Evolutionary conservation across 2,888 invertebrate species (phyloP).

Genomic region (Macaria notata): DNA sequence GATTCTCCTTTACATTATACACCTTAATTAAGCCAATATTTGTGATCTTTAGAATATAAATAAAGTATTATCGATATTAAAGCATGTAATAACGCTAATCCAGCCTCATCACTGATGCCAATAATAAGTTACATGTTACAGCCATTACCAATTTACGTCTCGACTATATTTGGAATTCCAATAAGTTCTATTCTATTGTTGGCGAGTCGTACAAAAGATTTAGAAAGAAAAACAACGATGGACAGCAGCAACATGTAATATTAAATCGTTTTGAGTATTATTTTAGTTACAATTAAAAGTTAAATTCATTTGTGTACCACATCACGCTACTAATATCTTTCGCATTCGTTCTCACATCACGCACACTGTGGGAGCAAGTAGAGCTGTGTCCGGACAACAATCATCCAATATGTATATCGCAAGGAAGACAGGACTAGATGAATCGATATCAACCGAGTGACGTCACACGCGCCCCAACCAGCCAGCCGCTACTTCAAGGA

Average conservation of each 20-base stretch:
- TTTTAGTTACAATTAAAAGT: constrained; percentile 11
- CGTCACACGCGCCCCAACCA: too few relatives aligned
- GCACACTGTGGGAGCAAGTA: constrained; percentile 28
- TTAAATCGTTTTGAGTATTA: constrained; percentile 30
- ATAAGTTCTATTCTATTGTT: too few relatives aligned
- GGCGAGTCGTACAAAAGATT: too few relatives aligned
- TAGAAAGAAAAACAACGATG: too few relatives aligned
- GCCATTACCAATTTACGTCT: constrained; percentile 13
- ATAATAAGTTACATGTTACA: constrained; percentile 25
- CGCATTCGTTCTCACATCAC: constrained; percentile 26
- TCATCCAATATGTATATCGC: constrained; percentile 38
- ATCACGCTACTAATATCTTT: constrained; percentile 24
- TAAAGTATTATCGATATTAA: constrained; percentile 43
- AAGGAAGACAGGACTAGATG: constrained; percentile 72
- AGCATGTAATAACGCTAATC: constrained; percentile 47
- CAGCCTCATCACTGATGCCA: constrained; percentile 40
- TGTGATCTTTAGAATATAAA: constrained; percentile 47
- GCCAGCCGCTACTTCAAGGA: constrained; percentile 42
- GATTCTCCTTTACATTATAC: constrained; percentile 50
- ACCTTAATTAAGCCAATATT: constrained; percentile 56
- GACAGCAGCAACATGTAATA: too few relatives aligned
- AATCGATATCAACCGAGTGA: constrained; percentile 39
- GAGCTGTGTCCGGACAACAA: constrained; percentile 29
- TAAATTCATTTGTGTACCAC: constrained; percentile 24
- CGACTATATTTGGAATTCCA: constrained; percentile 2